Evolutionary conservation across 2,797 vertebrate genomes (phyloP).

Genomic region (Dendrocincla tyrannina): DNA sequence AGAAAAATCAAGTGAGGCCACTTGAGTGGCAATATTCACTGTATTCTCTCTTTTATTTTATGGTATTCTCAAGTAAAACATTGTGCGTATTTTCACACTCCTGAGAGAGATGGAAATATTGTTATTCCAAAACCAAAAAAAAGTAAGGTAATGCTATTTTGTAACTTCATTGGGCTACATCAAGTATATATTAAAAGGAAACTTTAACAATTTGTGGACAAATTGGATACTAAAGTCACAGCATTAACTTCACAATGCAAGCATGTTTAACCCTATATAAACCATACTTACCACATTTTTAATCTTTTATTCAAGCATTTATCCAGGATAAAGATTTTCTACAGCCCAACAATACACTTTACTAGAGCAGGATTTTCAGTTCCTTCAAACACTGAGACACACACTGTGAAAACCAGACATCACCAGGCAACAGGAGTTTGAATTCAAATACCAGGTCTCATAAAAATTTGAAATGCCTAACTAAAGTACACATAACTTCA

Average conservation of each 20-base stretch:
- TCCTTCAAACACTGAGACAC: neutral
- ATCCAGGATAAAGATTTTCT: neutral
- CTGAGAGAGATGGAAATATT: neutral
- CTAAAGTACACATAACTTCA: fast-evolving
- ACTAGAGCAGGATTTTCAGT: neutral
- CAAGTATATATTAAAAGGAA: neutral
- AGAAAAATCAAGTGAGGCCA: neutral
- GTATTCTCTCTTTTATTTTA: neutral
- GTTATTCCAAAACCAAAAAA: neutral
- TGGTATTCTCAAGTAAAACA: neutral
- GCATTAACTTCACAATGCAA: neutral
- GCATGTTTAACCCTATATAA: neutral
- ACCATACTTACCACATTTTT: neutral
- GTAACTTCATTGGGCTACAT: neutral
- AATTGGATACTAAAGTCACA: neutral
- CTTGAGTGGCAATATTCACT: neutral
- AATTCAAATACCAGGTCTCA: neutral
- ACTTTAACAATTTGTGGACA: neutral
- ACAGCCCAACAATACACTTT: neutral
- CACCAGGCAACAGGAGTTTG: fast-evolving
- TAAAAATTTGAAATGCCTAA: neutral
- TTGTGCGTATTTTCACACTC: neutral
- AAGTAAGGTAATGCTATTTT: neutral
- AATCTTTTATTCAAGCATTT: neutral
- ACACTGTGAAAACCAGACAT: neutral